Evolutionary conservation across 1,140 invertebrate genomes (phyloP), one percentile per base, ranked within the genome.

Genomic region (Papilio aristodemus): DNA sequence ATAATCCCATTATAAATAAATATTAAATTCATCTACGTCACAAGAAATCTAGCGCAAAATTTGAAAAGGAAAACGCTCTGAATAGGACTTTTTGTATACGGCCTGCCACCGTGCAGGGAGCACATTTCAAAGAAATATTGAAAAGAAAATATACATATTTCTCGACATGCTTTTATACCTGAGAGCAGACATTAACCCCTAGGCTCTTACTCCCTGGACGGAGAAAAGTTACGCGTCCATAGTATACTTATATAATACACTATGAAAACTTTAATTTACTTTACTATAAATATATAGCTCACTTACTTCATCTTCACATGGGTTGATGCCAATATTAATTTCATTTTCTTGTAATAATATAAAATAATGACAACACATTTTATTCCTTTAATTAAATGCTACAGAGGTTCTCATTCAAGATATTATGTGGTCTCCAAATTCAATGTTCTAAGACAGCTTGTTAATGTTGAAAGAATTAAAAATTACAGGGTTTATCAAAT

Each of bases 91-190:
- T 54, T 54, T 54, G 46, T 54, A 13, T 54, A 4, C 46, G 19
- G 46, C 46, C 19, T n/a, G 19, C 9, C 5, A 25, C 17, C 19
- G 46, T 25, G 46, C 19, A 4, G 8, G 9, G 46, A 22, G 43
- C 43, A 54, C 43, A 54, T 17, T 25, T 54, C 19, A 54, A 54
- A 54, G 46, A 54, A 54, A 54, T 54, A 54, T 54, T 54, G 46
- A 54, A 54, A 19, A 22, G 46, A 54, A 54, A 11, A 54, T 19
- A 7, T 19, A 19, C 19, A 19, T 50, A 50, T 50, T 50, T 19
- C 43, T 50, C 9, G 19, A 54, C 19, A 54, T 54, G 19, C 46
- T 54, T 54, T 54, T 54, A 54, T 22, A 22, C n/a, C 4, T 19
- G 41, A 9, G 8, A 54, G 46, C 17, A 46, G 8, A 54, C 10